Evolutionary conservation across 2,888 invertebrate species (phyloP), one percentile per base, ranked within the genome.

Genomic region (Chrysolina americana): DNA sequence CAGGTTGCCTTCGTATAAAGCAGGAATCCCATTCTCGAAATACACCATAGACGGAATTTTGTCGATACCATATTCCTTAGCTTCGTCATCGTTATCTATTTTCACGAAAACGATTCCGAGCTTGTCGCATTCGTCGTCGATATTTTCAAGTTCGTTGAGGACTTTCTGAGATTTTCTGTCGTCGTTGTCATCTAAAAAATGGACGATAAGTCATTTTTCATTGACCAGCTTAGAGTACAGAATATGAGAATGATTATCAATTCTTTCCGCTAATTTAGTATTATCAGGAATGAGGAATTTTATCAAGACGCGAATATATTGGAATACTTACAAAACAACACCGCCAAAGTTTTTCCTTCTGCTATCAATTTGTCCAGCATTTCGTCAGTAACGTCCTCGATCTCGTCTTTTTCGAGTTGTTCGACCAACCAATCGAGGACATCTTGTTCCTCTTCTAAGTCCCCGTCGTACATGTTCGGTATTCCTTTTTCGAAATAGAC

Each of bases 401-500:
- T 97, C 90, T 97, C 97, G 87, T 97, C 97, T 83, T 94, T 95
- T 87, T 96, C 96, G 80, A 96, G 90, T 88, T 97, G 97, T 78
- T 93, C 93, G 75, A 96, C 91, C 47, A 97, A 89, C 97, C 97
- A 97, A 85, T 95, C 94, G 70, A 97, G 89, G 81, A 96, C 95
- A 86, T 95, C 94, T 84, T 96, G 95, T 89, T 96, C 96, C 86
- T 96, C 94, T 87, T 95, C 94, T 81, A 96, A 90, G 87, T 96
- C 95, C 82, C 95, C 97, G 86, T 96, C 96, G 88, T 96, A 97
- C 81, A 97, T 92, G 88, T 96, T 96, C 74, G 97, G 97, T 85
- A 97, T 94, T 88, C 96, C 94, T 86, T 96, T 96, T 88, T 97
- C 97, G 88, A 96, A 97, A 89, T 97, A 97, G 78, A 97, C 96